Evolutionary conservation across 1,140 invertebrate genomes (phyloP), one percentile per base, ranked within the genome.

Genomic region (Piezodorus guildinii): DNA sequence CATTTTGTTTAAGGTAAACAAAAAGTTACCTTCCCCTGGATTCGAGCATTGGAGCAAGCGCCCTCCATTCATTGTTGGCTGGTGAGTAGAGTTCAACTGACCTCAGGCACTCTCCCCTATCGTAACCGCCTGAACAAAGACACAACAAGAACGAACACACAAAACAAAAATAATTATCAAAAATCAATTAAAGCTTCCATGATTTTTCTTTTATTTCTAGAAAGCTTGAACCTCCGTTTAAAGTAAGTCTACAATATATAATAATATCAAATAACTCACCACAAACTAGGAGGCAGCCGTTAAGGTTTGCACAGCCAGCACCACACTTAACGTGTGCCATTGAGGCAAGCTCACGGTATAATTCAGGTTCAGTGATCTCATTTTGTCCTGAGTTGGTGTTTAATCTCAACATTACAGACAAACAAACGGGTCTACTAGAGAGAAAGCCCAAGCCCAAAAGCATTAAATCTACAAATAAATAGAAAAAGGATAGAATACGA

Each of bases 61-160:
- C 72, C 30, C 73, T 73, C 82, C 81, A 83, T 49, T 73, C 74
- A 68, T 82, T 77, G 16, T 73, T 77, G 68, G 78, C 74, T 3
- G 79, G 78, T 70, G 81, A 77, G 69, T 80, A 83, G 62, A 79
- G 75, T 69, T 69, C 90, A 1, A 85, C 86, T 16, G 80, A 79
- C 62, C 81, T 82, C 51, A 94, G 75, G 72, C 89, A 92, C 72
- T 93, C 88, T 17, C 85, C 86, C 51, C 90, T 78, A 73, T 93
- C 88, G 74, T 94, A 93, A 10, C 91, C 90, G 73, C 88, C 87
- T 85, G 72, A 70, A 73, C 17, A 19, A 52, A 19, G 17, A 19
- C 17, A 52, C 49, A 25, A 52, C 49, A 52, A 52, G 17, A 52
- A 52, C 49, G 34, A 39, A 39, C 34, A 39, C 34, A 39, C 34